A percentile compares a stretch with the other conserved stretches of the same genome.
phyloP scores from a whole-genome alignment of 2,797 vertebrate species.

The Xyrichtys novacula region DNA sequence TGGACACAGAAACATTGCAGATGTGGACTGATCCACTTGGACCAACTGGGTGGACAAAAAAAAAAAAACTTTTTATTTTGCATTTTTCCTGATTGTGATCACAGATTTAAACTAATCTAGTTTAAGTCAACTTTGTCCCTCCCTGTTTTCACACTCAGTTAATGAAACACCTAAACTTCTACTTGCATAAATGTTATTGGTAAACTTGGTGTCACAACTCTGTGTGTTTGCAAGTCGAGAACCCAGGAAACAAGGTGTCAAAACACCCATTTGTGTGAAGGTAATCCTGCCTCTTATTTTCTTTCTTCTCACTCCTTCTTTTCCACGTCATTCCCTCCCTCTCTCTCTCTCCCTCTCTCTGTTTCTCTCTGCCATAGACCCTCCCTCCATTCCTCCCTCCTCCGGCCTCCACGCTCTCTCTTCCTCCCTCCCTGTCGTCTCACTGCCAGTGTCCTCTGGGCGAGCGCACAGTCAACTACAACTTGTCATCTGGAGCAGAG shows the following conservation, averaged over 20 bases:
- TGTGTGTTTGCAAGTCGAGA: neutral
- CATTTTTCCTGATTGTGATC: neutral
- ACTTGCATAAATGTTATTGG: too few relatives aligned
- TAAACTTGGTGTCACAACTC: accelerated
- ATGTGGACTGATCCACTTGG: neutral
- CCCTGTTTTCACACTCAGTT: neutral
- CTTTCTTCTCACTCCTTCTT: conserved; percentile 1
- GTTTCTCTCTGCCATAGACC: conserved; percentile 29
- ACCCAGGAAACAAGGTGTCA: conserved; percentile 3
- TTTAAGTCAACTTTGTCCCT: neutral
- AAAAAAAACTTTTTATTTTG: neutral
- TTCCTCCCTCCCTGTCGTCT: conserved; percentile 30
- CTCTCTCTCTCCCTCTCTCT: conserved; percentile 15
- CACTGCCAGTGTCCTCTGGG: conserved; percentile 14
- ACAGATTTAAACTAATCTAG: neutral
- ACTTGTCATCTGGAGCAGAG: conserved; percentile 34
- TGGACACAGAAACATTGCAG: conserved; percentile 3
- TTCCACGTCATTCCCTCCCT: conserved; percentile 16
- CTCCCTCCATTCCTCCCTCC: conserved; percentile 49
- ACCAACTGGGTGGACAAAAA: neutral
- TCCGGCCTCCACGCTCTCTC: neutral
- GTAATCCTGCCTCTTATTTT: conserved; percentile 14
- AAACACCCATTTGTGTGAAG: neutral
- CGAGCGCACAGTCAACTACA: conserved; percentile 26
- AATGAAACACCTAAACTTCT: too few relatives aligned